Conservation (phyloP, 2,888 invertebrate species). For the Troides helena region DNA sequence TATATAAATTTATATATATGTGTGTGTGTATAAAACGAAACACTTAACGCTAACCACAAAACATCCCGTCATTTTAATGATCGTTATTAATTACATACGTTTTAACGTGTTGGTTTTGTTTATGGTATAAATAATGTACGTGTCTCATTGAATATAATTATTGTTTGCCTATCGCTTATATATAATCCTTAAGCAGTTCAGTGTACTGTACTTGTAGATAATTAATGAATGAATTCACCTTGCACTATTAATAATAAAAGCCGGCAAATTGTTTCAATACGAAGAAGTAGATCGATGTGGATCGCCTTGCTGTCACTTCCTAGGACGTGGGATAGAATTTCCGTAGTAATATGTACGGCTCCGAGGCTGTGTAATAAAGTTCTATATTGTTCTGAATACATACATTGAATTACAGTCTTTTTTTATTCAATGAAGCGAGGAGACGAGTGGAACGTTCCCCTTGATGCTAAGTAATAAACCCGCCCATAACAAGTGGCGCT, state of each 20-base stretch:
- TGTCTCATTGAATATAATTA: constrained; percentile 8
- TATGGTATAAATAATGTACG: not conserved
- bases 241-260: constrained; percentile 21
- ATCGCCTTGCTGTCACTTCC: constrained; percentile 30
- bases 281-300: constrained; percentile 15
- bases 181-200: not conserved
- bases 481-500: no score
- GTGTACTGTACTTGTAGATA: constrained; percentile 11
- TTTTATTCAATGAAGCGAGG: no score
- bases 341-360: constrained; percentile 11
- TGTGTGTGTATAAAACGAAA: not conserved
- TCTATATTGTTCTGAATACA: not conserved
- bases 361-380: constrained; percentile 12
- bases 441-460: no score
- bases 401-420: no score
- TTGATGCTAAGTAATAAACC: no score
- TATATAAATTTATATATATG: no score
- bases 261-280: constrained; percentile 23
- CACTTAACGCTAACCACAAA: not conserved
- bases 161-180: not conserved
- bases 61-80: not conserved
- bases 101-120: not conserved
- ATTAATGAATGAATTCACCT: constrained; percentile 23
- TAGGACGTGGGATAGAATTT: constrained; percentile 15
- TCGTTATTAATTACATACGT: not conserved